Conservation (phyloP, 2,888 invertebrate species). For the Ariolimax columbianus region DNA sequence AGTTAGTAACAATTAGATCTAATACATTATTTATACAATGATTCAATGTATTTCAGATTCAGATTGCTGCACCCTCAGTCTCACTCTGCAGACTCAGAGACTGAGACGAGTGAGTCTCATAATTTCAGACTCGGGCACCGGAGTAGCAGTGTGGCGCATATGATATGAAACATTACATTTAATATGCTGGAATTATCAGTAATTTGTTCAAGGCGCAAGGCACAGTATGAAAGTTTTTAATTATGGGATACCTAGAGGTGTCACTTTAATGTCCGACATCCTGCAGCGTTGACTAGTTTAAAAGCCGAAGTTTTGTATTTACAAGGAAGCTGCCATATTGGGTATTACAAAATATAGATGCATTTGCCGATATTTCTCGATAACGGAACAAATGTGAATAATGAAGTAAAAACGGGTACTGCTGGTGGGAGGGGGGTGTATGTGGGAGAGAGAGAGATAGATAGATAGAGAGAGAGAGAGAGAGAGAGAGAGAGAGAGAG, state of each 20-base stretch:
- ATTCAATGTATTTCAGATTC: too few relatives aligned
- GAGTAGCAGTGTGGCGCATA: not conserved
- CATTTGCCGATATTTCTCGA: not conserved
- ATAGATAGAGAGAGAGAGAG: too few relatives aligned
- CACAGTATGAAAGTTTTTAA: not conserved
- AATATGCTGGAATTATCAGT: not conserved
- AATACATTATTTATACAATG: too few relatives aligned
- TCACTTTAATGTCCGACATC: slow-evolving; percentile 53
- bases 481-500: too few relatives aligned
- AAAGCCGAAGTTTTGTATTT: not conserved
- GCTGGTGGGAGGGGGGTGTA: too few relatives aligned
- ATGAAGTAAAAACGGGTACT: too few relatives aligned
- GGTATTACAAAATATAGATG: not conserved
- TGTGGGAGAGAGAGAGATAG: too few relatives aligned
- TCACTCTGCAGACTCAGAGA: not conserved
- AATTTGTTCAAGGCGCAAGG: not conserved
- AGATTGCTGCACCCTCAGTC: not conserved
- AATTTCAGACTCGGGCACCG: not conserved
- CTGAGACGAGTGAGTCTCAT: too few relatives aligned
- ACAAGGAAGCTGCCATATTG: slow-evolving; percentile 1
- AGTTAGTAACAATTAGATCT: too few relatives aligned
- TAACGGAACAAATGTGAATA: too few relatives aligned
- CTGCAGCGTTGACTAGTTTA: not conserved
- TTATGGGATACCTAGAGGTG: slow-evolving; percentile 46
- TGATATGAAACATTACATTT: not conserved